Conservation (phyloP, 2,888 invertebrate genomes). For the Sericinus montela region DNA sequence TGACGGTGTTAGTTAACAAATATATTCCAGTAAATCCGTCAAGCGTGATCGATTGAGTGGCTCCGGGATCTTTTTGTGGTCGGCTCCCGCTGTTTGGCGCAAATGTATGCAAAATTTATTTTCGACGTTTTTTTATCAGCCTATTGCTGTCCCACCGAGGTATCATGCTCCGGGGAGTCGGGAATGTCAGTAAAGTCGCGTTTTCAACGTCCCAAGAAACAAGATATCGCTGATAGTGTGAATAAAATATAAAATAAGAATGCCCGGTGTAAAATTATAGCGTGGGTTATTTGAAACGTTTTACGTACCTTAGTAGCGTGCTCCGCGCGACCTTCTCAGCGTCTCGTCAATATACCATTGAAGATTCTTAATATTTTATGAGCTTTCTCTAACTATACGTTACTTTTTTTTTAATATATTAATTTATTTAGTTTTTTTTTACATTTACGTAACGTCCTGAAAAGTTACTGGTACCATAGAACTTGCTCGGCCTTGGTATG, state of each 20-base stretch:
- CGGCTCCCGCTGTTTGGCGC: slow-evolving; percentile 20
- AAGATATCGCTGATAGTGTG: slow-evolving; percentile 17
- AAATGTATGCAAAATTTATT: slow-evolving; percentile 20
- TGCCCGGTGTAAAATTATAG: slow-evolving; percentile 1
- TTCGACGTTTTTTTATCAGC: slow-evolving; percentile 16
- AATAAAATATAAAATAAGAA: slow-evolving; percentile 13
- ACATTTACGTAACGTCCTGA: too few relatives aligned
- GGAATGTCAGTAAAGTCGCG: slow-evolving; percentile 15
- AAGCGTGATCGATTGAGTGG: slow-evolving; percentile 33
- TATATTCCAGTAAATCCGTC: slow-evolving; percentile 24
- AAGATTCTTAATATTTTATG: too few relatives aligned
- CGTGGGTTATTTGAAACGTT: not conserved
- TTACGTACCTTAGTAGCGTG: too few relatives aligned
- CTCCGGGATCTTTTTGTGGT: slow-evolving; percentile 17
- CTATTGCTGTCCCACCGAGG: slow-evolving; percentile 16
- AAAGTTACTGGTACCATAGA: too few relatives aligned
- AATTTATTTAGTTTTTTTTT: too few relatives aligned
- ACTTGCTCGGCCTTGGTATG: too few relatives aligned
- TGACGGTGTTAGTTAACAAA: slow-evolving; percentile 6
- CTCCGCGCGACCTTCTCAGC: too few relatives aligned
- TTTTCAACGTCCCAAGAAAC: slow-evolving; percentile 13
- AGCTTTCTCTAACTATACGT: too few relatives aligned
- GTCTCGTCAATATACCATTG: too few relatives aligned
- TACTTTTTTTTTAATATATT: too few relatives aligned
- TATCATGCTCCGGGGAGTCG: slow-evolving; percentile 12